Evolutionary conservation across 2,888 invertebrate genomes (phyloP).

Genomic region (Nasonia oneida): DNA sequence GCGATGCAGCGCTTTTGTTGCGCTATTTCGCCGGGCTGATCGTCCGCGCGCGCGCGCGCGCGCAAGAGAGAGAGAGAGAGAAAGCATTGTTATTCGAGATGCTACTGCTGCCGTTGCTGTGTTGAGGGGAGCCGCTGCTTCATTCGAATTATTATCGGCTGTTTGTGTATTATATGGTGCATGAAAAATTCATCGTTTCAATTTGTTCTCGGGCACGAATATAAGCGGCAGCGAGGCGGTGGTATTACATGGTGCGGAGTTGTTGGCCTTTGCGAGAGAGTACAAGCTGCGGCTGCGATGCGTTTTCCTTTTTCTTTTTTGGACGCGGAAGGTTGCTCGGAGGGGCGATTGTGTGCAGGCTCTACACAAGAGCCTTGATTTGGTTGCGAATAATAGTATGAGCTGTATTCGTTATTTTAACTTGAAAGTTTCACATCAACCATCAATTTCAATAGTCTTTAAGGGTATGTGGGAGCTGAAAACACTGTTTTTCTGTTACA

Average conservation of each 20-base stretch:
- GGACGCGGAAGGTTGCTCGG: too few species aligned
- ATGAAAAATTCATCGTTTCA: slow-evolving; percentile 57
- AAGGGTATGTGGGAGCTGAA: too few species aligned
- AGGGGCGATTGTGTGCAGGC: too few species aligned
- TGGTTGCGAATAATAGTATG: too few species aligned
- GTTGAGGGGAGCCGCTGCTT: neutral
- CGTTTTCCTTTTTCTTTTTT: too few species aligned
- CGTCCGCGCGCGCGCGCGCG: too few species aligned
- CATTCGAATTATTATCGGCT: slow-evolving; percentile 47
- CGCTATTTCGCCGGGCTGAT: neutral
- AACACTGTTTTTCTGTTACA: too few species aligned
- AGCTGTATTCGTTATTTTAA: too few species aligned
- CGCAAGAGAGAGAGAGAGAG: too few species aligned
- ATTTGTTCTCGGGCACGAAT: slow-evolving; percentile 36
- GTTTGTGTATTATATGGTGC: slow-evolving; percentile 43
- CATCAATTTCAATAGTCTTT: too few species aligned
- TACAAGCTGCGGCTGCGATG: neutral
- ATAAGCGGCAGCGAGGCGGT: neutral
- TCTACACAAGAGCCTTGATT: too few species aligned
- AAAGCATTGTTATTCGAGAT: slow-evolving; percentile 11
- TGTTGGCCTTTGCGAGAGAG: neutral
- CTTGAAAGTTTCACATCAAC: too few species aligned
- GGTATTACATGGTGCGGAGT: neutral
- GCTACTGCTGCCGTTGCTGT: neutral
- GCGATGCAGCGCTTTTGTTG: neutral